Percentiles rank a stretch among this genome's conserved stretches.
These are phyloP conservation scores for Atherinomorus stipes DNA, from an alignment of 2,113 vertebrate genomes.

Conservation along the genomic window DNA sequence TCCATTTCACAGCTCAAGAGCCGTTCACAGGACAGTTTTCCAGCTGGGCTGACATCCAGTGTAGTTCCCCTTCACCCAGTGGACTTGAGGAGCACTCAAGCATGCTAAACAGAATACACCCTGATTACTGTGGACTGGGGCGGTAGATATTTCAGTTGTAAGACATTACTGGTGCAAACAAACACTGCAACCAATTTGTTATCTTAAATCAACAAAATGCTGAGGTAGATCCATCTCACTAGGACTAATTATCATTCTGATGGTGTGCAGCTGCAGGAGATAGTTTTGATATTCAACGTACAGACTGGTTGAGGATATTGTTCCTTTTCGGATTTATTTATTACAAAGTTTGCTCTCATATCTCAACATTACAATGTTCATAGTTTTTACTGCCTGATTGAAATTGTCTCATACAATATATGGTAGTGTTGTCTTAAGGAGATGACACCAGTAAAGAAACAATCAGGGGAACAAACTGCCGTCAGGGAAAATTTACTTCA, in stretches of 20 bases:
- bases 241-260: slow-evolving; percentile 74
- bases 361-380: rapidly evolving
- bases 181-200: slow-evolving; percentile 75
- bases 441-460: not conserved
- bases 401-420: not conserved
- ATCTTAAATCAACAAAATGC: slow-evolving; percentile 67
- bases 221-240: slow-evolving; percentile 69
- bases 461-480: not conserved
- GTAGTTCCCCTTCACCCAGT: slow-evolving; percentile 73
- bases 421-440: not conserved
- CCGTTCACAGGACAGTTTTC: slow-evolving; percentile 73
- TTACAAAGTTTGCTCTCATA: not conserved
- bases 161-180: slow-evolving; percentile 80
- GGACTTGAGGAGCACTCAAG: slow-evolving; percentile 67
- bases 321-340: not conserved
- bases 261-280: slow-evolving; percentile 76
- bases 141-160: slow-evolving; percentile 75
- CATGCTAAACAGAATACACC: slow-evolving; percentile 66
- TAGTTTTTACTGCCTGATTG: not conserved
- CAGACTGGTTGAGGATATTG: slow-evolving; percentile 63
- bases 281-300: slow-evolving; percentile 59
- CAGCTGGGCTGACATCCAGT: slow-evolving; percentile 76
- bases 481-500: not conserved
- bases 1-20: slow-evolving; percentile 75
- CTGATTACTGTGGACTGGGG: slow-evolving; percentile 60